Evolutionary conservation across 2,113 vertebrate genomes (phyloP).

Genomic region (Pipra filicauda): DNA sequence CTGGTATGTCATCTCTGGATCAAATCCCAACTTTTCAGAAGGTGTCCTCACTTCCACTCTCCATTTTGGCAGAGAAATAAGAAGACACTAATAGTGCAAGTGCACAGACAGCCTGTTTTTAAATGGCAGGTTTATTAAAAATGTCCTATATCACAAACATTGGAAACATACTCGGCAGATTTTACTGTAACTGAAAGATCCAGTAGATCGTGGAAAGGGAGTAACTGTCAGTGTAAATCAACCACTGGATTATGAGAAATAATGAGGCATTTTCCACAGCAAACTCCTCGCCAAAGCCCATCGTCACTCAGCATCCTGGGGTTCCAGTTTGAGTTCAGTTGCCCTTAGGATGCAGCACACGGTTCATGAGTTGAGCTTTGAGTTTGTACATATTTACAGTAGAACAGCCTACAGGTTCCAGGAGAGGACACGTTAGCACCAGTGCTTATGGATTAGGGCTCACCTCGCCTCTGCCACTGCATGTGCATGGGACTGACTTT

Average conservation of each 20-base stretch:
- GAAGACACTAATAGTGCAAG: not conserved
- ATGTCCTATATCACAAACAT: slow-evolving; percentile 53
- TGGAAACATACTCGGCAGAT: slow-evolving; percentile 29
- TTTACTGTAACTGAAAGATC: slow-evolving; percentile 39
- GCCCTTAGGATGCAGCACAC: not conserved
- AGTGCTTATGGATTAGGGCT: slow-evolving; percentile 17
- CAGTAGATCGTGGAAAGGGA: not conserved
- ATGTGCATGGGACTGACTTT: not conserved
- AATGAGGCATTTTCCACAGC: not conserved
- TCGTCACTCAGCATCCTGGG: not conserved
- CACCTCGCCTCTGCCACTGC: not conserved
- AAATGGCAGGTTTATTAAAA: slow-evolving; percentile 68
- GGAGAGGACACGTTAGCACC: slow-evolving; percentile 63
- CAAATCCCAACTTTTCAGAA: not conserved
- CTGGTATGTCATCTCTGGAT: not conserved
- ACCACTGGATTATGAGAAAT: not conserved
- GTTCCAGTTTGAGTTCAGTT: not conserved
- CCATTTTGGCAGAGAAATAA: not conserved
- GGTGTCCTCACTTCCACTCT: not conserved
- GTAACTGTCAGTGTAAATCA: not conserved
- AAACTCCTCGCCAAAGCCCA: not conserved
- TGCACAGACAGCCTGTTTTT: not conserved
- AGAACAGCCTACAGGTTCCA: not conserved
- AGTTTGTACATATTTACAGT: slow-evolving; percentile 26
- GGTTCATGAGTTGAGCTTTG: not conserved